phyloP scores from a whole-genome alignment of 2,113 vertebrate genomes.

The Acrocephalus arundinaceus region DNA sequence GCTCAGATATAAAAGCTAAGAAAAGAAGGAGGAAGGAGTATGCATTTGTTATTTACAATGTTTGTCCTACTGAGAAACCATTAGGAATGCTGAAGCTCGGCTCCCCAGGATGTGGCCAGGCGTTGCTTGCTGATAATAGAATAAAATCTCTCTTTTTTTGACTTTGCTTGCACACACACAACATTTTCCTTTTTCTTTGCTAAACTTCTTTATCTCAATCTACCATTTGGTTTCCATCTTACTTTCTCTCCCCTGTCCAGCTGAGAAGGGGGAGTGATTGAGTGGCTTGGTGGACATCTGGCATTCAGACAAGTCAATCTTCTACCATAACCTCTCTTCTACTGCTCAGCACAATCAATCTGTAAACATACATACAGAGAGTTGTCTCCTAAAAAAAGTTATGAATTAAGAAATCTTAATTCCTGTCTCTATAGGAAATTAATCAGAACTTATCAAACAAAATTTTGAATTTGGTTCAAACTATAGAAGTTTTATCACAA shows the following conservation, averaged over 20 bases:
- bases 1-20: not conserved
- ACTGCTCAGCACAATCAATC: not conserved
- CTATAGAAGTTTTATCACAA: not conserved
- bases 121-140: not conserved
- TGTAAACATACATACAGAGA: not conserved
- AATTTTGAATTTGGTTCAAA: not conserved
- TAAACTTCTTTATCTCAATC: not conserved
- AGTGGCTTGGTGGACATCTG: not conserved
- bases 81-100: not conserved
- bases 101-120: not conserved
- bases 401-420: not conserved
- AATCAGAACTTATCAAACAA: not conserved
- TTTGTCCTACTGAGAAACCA: not conserved
- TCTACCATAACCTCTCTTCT: not conserved
- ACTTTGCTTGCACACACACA: not conserved
- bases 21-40: not conserved
- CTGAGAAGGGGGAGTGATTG: not conserved
- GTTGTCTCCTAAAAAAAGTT: not conserved
- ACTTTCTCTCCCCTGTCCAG: not conserved
- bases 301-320: not conserved
- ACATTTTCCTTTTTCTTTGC: not conserved
- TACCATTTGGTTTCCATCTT: not conserved
- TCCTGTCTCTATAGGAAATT: not conserved
- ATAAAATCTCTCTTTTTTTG: not conserved
- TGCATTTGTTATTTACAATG: not conserved